Evolutionary conservation across 2,797 vertebrate genomes (phyloP), one percentile per base, ranked within the genome.

Genomic region (Falco rusticolus): DNA sequence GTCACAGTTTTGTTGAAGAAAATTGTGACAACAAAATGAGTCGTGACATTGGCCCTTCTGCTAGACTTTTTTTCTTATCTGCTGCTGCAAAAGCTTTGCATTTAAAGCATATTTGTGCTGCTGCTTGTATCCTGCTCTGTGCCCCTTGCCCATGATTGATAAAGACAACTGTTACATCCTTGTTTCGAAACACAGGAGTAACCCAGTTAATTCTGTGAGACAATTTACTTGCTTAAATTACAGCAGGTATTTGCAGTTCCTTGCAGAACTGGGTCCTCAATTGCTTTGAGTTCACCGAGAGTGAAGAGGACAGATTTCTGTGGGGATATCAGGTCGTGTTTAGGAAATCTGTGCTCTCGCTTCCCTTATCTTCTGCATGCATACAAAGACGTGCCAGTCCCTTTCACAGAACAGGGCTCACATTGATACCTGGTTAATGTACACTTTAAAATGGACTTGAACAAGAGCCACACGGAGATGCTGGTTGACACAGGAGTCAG

Each of bases 31-130:
- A 26, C 56, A 66, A 53, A 86, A 18, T 4, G 56, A 80, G 12
- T 72, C 1, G 3, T 53, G 20, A 47, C 0, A 1, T 39, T 0
- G 0, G 20, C 24, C 19, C 43, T 66, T 43, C 4, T 45, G 18
- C 17, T n/a, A 45, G 34, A 66, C 13, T 0, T 6, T 59, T 64
- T 45, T 65, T 51, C 68, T 76, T 57, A 75, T 16, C 48, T 71
- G 16, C 65, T 1, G 5, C 18, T 86, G 69, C 72, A 86, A 57
- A 75, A 78, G 53, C 11, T 59, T 87, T 68, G 37, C 20, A 37
- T 83, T 79, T 80, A 66, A 94, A 78, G 26, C 12, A 2, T 39
- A 11, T 47, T 61, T 69, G 20, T 81, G 45, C 31, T 75, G 39
- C n/a, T 84, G 39, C 21, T 64, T 59, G 4, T 60, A 33, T 57